These are phyloP conservation scores for Nerophis lumbriciformis DNA, from an alignment of 2,113 vertebrate genomes.

Conservation along the genomic window DNA sequence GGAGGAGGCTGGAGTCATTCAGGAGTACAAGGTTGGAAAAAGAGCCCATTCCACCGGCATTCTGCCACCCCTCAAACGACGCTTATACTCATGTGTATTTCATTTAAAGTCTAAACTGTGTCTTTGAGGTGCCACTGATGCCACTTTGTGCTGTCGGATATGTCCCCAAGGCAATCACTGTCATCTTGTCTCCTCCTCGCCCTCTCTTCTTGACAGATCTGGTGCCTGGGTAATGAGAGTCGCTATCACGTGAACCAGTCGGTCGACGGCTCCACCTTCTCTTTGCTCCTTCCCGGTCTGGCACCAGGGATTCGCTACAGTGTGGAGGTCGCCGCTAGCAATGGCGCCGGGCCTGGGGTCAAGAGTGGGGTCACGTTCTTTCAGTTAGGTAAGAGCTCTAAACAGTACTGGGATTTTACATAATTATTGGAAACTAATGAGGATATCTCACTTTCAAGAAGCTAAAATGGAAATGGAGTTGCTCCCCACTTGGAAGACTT, in stretches of 20 bases:
- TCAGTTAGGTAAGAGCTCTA: constrained; percentile 77
- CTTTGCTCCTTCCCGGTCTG: constrained; percentile 82
- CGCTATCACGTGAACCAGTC: constrained; percentile 90
- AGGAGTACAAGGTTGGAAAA: constrained; percentile 88
- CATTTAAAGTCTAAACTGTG: constrained; percentile 21
- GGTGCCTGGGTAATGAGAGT: constrained; percentile 93
- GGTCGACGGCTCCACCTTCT: constrained; percentile 83
- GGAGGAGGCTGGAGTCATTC: constrained; percentile 85
- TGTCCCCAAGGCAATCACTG: constrained; percentile 32
- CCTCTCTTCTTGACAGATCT: constrained; percentile 72
- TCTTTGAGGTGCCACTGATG: constrained; percentile 21
- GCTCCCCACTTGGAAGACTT: no score
- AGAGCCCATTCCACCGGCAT: neutral
- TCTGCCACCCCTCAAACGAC: neutral
- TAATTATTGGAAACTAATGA: neutral
- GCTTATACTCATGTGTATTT: constrained; percentile 10
- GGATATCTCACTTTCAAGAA: no score
- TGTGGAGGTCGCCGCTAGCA: constrained; percentile 88
- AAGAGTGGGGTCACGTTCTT: constrained; percentile 87
- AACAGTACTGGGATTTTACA: neutral
- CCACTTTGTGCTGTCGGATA: constrained; percentile 15
- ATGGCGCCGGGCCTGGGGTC: constrained; percentile 82
- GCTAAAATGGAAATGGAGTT: no score
- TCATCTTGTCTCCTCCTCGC: constrained; percentile 25
- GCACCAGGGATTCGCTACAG: constrained; percentile 86